Evolutionary conservation across 2,888 invertebrate genomes (phyloP).

Genomic region (Phortica okadai): DNA sequence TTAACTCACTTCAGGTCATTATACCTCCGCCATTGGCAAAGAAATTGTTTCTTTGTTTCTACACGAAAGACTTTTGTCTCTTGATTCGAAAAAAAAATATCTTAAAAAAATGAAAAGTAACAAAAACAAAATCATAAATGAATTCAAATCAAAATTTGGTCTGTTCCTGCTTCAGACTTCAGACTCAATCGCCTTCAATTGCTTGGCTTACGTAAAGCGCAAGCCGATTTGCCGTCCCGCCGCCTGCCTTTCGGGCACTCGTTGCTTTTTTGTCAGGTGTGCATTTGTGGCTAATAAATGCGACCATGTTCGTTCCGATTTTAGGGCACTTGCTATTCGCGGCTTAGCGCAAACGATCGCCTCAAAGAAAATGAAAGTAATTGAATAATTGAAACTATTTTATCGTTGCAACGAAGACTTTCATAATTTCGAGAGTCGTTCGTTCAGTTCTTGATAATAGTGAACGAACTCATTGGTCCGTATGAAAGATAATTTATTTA

Average conservation of each 20-base stretch:
- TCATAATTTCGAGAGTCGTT: not conserved
- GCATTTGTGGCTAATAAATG: not conserved
- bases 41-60: not conserved
- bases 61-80: not conserved
- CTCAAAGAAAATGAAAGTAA: not conserved
- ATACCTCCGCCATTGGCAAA: not conserved
- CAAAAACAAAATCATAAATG: not conserved
- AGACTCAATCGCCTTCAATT: not conserved
- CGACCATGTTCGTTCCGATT: not conserved
- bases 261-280: not conserved
- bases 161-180: not conserved
- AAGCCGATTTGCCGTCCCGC: not conserved
- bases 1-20: not conserved
- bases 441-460: not conserved
- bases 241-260: not conserved
- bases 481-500: too few relatives aligned
- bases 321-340: not conserved
- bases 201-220: constrained; percentile 1
- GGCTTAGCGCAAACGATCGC: not conserved
- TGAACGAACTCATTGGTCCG: too few relatives aligned
- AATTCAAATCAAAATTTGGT: not conserved
- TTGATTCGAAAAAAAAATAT: not conserved
- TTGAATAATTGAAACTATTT: not conserved
- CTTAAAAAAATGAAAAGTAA: not conserved
- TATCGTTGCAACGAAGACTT: not conserved